A percentile compares a stretch with the other conserved stretches of the same genome.
phyloP scores from a whole-genome alignment of 2,797 vertebrate genomes.

The Falco biarmicus region DNA sequence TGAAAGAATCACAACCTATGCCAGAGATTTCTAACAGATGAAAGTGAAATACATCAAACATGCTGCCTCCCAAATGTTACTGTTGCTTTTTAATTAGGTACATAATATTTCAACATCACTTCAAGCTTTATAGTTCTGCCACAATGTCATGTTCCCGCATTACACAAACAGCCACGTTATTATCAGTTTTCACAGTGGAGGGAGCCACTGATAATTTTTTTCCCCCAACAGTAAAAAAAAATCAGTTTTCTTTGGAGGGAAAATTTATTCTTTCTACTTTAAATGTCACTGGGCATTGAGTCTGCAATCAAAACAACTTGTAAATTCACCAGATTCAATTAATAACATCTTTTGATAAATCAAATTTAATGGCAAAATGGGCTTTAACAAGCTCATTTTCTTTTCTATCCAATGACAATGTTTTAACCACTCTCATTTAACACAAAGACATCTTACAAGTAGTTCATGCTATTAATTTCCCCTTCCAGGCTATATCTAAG shows the following conservation, averaged over 20 bases:
- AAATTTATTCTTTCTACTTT: not conserved
- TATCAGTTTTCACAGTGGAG: not conserved
- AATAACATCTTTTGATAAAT: not conserved
- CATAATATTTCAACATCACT: slow-evolving; percentile 37
- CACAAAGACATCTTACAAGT: not conserved
- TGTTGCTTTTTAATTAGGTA: slow-evolving; percentile 26
- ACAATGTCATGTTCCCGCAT: not conserved
- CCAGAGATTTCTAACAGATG: slow-evolving; percentile 39
- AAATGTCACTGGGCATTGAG: not conserved
- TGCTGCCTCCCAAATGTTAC: slow-evolving; percentile 12
- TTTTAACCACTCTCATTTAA: not conserved
- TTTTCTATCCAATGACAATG: not conserved
- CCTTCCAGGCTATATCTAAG: not conserved
- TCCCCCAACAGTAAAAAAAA: not conserved
- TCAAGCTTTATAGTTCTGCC: slow-evolving; percentile 38
- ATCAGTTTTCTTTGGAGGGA: not conserved
- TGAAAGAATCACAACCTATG: slow-evolving; percentile 26
- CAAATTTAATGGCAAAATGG: not conserved
- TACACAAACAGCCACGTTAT: not conserved
- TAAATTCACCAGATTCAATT: not conserved
- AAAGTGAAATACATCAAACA: slow-evolving; percentile 44
- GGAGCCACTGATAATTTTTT: not conserved
- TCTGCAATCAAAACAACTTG: not conserved
- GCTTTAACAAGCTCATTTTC: not conserved
- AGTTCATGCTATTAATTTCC: not conserved